phyloP scores from a whole-genome alignment of 1,140 invertebrate genomes.

The Drosophila ambigua region DNA sequence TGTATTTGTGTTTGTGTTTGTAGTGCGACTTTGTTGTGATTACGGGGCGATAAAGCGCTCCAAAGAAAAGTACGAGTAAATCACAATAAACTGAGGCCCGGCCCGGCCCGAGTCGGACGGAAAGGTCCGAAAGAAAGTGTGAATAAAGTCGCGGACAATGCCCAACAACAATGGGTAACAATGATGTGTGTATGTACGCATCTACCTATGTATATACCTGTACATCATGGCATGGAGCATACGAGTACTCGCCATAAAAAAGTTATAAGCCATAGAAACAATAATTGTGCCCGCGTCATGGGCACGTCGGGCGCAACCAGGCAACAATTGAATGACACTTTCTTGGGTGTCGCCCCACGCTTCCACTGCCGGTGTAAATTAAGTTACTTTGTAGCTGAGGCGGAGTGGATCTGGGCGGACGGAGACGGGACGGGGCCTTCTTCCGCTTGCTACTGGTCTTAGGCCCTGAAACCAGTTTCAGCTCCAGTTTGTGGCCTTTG shows the following conservation, averaged over 20 bases:
- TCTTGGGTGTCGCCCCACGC: constrained; percentile 29
- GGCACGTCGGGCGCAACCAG: constrained; percentile 49
- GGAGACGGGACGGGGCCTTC: constrained; percentile 40
- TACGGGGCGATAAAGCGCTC: constrained; percentile 67
- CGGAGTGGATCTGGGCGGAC: constrained; percentile 4
- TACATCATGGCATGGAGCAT: too few relatives aligned
- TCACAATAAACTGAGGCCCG: constrained; percentile 60
- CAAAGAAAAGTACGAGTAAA: constrained; percentile 60
- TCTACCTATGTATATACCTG: not conserved
- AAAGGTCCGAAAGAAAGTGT: constrained; percentile 67
- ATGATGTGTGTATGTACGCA: constrained; percentile 34
- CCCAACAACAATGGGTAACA: constrained; percentile 63
- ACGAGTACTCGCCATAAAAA: constrained; percentile 1
- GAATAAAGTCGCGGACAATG: constrained; percentile 72
- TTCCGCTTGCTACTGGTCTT: constrained; percentile 76
- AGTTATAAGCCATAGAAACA: constrained; percentile 60
- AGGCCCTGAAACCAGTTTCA: constrained; percentile 57
- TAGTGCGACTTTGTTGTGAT: constrained; percentile 71
- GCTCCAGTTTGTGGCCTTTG: constrained; percentile 16
- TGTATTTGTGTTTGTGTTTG: constrained; percentile 72
- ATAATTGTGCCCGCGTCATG: constrained; percentile 76
- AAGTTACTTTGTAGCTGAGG: constrained; percentile 70
- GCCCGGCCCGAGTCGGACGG: not conserved
- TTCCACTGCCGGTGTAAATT: constrained; percentile 51
- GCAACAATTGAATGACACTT: constrained; percentile 60